A percentile compares a stretch with the other conserved stretches of the same genome.
Conservation (phyloP, 2,113 vertebrate genomes). For the Pantherophis guttatus region DNA sequence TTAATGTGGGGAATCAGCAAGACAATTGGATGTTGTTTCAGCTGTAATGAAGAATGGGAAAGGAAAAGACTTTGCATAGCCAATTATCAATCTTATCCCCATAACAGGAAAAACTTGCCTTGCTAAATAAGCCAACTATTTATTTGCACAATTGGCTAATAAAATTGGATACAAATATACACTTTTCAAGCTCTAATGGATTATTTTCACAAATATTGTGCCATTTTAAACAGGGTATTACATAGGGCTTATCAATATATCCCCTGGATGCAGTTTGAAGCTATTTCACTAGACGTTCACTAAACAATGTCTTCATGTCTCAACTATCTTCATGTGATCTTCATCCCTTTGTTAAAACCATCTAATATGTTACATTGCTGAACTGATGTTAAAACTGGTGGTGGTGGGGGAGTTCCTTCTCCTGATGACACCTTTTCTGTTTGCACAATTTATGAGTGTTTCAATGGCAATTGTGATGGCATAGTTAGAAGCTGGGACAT, state of each 20-base stretch:
- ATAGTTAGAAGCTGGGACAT: neutral
- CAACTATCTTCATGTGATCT: neutral
- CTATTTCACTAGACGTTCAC: neutral
- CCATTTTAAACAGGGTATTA: neutral
- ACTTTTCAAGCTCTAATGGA: slow-evolving; percentile 36
- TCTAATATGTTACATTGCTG: neutral
- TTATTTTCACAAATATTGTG: neutral
- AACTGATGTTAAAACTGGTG: neutral
- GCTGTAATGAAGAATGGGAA: neutral
- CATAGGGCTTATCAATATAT: neutral
- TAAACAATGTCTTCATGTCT: neutral
- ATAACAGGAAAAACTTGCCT: neutral
- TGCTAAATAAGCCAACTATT: slow-evolving; percentile 22
- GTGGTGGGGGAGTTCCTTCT: neutral
- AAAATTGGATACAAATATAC: slow-evolving; percentile 43
- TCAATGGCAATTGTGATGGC: neutral
- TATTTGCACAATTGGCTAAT: slow-evolving; percentile 41
- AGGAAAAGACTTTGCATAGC: neutral
- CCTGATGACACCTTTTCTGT: neutral
- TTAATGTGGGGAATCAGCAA: slow-evolving; percentile 1
- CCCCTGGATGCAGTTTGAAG: neutral
- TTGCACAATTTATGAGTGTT: neutral
- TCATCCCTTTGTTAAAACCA: neutral
- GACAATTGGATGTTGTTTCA: slow-evolving; percentile 22
- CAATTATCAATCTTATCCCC: neutral